Evolutionary conservation across 92 coral and sea anemone genomes (phyloP).

Genomic region (Heteractis magnifica): DNA sequence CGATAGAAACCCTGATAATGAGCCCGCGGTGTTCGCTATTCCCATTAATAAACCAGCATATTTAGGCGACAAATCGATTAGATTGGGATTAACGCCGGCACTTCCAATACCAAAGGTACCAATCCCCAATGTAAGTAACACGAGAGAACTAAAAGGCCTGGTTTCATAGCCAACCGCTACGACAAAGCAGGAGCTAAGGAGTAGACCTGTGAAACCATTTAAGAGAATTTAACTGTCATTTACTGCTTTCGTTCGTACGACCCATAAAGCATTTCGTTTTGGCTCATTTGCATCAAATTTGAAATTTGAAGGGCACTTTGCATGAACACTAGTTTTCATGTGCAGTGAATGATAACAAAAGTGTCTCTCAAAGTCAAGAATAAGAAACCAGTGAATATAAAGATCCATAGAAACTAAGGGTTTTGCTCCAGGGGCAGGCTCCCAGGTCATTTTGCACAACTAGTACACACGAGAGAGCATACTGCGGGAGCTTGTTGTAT

Average conservation of each 20-base stretch:
- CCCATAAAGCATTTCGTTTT: too few species aligned
- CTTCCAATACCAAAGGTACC: constrained; percentile 44
- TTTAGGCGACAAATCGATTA: constrained; percentile 69
- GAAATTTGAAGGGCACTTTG: too few species aligned
- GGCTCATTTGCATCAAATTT: too few species aligned
- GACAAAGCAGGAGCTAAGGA: constrained; percentile 49
- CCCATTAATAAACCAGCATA: constrained; percentile 79
- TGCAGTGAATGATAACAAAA: too few species aligned
- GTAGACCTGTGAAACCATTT: constrained; percentile 32
- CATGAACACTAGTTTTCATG: too few species aligned
- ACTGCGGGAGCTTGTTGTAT: too few species aligned
- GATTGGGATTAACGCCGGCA: constrained; percentile 52
- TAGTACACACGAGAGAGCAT: too few species aligned
- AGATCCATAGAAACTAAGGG: too few species aligned
- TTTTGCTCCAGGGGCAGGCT: too few species aligned
- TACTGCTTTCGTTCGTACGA: neutral
- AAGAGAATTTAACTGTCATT: neutral
- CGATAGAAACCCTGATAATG: constrained; percentile 65
- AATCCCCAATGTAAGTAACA: constrained; percentile 57
- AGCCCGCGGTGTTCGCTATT: constrained; percentile 59
- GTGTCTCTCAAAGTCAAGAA: too few species aligned
- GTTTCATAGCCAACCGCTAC: constrained; percentile 59
- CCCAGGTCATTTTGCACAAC: too few species aligned
- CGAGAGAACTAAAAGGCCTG: constrained; percentile 46
- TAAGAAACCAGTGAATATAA: too few species aligned